Percentiles rank a stretch among this genome's conserved stretches.
Evolutionary conservation across 2,888 invertebrate species (phyloP).

Genomic region (Aelia acuminata): DNA sequence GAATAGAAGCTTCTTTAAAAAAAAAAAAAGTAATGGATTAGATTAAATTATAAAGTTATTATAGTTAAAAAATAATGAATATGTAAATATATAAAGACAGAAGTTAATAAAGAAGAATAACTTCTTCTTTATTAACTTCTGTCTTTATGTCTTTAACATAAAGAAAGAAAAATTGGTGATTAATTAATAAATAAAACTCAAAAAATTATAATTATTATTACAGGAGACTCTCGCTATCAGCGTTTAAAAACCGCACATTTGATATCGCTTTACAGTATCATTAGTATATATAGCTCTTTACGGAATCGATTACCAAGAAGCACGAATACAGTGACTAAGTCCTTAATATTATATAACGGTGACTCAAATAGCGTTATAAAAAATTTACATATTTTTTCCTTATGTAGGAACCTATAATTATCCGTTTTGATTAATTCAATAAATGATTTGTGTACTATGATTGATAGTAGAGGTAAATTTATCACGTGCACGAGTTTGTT

Average conservation of each 20-base stretch:
- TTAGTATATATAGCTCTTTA: background rate
- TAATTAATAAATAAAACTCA: background rate
- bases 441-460: background rate
- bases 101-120: no score
- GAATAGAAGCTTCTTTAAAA: no score
- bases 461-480: background rate
- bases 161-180: background rate
- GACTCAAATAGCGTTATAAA: background rate
- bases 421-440: background rate
- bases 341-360: background rate
- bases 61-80: no score
- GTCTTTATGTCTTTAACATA: no score
- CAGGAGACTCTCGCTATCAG: background rate
- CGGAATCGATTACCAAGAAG: background rate
- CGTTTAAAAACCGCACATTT: background rate
- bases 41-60: no score
- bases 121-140: no score
- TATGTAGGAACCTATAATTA: background rate
- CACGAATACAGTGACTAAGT: background rate
- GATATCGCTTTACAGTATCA: background rate
- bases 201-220: background rate
- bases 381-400: background rate
- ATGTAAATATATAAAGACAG: no score
- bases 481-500: no score
- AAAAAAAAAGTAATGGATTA: no score